phyloP scores from a whole-genome alignment of 1,140 invertebrate species.

The Agrilus planipennis region DNA sequence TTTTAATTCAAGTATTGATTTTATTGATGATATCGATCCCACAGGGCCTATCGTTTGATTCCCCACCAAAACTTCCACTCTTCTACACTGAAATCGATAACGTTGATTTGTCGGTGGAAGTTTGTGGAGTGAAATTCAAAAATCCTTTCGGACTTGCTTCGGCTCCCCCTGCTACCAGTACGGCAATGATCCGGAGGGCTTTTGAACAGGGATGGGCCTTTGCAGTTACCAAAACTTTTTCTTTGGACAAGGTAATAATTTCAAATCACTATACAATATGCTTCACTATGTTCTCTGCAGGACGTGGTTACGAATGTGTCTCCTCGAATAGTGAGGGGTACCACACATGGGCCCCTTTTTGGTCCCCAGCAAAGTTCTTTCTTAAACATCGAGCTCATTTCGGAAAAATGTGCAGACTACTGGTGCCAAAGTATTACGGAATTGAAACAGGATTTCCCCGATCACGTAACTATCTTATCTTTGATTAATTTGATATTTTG shows the following conservation, averaged over 20 bases:
- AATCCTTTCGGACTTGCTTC: constrained; percentile 97
- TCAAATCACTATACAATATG: background rate
- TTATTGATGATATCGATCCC: constrained; percentile 32
- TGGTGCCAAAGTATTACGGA: constrained; percentile 86
- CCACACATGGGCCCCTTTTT: constrained; percentile 80
- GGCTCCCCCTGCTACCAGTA: constrained; percentile 88
- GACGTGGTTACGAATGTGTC: constrained; percentile 94
- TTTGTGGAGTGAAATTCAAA: constrained; percentile 88
- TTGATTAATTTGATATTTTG: background rate
- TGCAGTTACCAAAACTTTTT: constrained; percentile 92
- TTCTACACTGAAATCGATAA: constrained; percentile 89
- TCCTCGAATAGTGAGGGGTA: constrained; percentile 87
- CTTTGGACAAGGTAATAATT: constrained; percentile 70
- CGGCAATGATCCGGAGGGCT: constrained; percentile 87
- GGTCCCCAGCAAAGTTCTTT: constrained; percentile 93
- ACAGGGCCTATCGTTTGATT: constrained; percentile 48
- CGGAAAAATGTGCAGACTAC: constrained; percentile 88
- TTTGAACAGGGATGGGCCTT: constrained; percentile 97
- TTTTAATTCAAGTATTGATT: background rate
- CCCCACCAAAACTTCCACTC: constrained; percentile 66
- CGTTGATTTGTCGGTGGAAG: constrained; percentile 83
- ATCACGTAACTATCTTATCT: constrained; percentile 46
- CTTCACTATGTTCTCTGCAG: constrained; percentile 34
- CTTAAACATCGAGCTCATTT: constrained; percentile 96
- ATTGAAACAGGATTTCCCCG: constrained; percentile 74